Conservation (phyloP, 1,140 invertebrate genomes). For the Sarcophaga bullata region DNA sequence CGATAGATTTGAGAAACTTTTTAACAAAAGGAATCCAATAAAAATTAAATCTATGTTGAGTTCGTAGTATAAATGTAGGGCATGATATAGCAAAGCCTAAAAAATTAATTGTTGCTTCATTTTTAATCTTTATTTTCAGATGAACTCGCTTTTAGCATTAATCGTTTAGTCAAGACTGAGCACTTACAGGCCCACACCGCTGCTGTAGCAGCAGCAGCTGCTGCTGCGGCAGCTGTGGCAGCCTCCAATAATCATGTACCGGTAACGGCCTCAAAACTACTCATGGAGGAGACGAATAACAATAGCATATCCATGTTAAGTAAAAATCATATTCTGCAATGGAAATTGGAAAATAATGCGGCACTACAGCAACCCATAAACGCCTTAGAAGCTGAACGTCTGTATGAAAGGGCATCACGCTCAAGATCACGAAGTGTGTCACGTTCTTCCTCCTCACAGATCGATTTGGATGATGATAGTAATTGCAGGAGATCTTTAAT, state of each 20-base stretch:
- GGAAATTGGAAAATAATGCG: slow-evolving; percentile 42
- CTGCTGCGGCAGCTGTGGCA: slow-evolving; percentile 48
- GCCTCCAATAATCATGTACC: slow-evolving; percentile 30
- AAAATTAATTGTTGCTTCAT: neutral
- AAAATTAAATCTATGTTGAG: too few species aligned
- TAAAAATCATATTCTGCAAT: slow-evolving; percentile 57
- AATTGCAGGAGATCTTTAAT: slow-evolving; percentile 57
- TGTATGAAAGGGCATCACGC: slow-evolving; percentile 60
- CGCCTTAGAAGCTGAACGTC: slow-evolving; percentile 45
- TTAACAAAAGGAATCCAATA: too few species aligned
- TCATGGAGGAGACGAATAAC: slow-evolving; percentile 58
- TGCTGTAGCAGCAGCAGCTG: slow-evolving; percentile 49
- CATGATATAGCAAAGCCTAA: too few species aligned
- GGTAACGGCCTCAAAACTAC: slow-evolving; percentile 29
- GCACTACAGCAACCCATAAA: slow-evolving; percentile 47
- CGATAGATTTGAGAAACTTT: too few species aligned
- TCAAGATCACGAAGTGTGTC: slow-evolving; percentile 68
- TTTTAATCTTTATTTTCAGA: slow-evolving; percentile 67
- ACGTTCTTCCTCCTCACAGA: slow-evolving; percentile 66
- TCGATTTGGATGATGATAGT: slow-evolving; percentile 59
- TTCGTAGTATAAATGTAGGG: too few species aligned
- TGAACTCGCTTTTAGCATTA: slow-evolving; percentile 79
- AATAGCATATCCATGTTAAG: slow-evolving; percentile 62
- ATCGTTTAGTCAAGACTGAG: slow-evolving; percentile 71
- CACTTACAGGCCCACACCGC: slow-evolving; percentile 68